Percentiles rank a stretch among this genome's conserved stretches.
phyloP scores from a whole-genome alignment of 2,797 vertebrate genomes.

The Tenualosa thibaudeaui region DNA sequence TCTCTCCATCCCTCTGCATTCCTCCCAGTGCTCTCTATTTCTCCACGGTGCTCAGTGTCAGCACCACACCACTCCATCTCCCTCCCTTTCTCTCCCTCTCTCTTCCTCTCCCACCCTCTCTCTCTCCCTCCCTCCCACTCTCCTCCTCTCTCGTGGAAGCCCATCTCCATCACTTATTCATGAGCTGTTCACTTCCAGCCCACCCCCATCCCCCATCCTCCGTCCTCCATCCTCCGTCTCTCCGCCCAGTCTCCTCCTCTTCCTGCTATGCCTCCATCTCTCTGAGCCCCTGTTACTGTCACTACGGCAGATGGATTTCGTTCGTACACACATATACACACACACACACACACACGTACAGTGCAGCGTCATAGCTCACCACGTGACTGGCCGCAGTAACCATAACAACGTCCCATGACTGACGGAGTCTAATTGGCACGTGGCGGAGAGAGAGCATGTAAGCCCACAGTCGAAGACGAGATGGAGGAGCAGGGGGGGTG shows the following conservation, averaged over 20 bases:
- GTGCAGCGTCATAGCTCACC: neutral
- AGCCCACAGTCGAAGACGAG: conserved; percentile 34
- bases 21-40: conserved; percentile 47
- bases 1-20: conserved; percentile 17
- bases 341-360: neutral
- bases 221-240: conserved; percentile 30
- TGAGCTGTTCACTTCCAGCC: conserved; percentile 32
- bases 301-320: neutral
- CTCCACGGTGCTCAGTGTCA: conserved; percentile 26
- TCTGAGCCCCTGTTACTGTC: neutral
- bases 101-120: neutral
- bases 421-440: conserved; percentile 36
- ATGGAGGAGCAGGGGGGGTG: conserved; percentile 38
- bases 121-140: too few species aligned
- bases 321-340: neutral
- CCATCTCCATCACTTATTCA: conserved; percentile 52
- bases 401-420: conserved; percentile 38
- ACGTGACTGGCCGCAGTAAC: conserved; percentile 30
- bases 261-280: neutral
- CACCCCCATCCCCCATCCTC: conserved; percentile 16
- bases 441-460: neutral
- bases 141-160: conserved; percentile 1
- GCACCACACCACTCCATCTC: conserved; percentile 27
- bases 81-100: conserved; percentile 21
- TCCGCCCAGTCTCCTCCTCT: neutral